A percentile compares a stretch with the other conserved stretches of the same genome.
Conservation (phyloP, 2,797 vertebrate genomes). For the Remorina albescens region DNA sequence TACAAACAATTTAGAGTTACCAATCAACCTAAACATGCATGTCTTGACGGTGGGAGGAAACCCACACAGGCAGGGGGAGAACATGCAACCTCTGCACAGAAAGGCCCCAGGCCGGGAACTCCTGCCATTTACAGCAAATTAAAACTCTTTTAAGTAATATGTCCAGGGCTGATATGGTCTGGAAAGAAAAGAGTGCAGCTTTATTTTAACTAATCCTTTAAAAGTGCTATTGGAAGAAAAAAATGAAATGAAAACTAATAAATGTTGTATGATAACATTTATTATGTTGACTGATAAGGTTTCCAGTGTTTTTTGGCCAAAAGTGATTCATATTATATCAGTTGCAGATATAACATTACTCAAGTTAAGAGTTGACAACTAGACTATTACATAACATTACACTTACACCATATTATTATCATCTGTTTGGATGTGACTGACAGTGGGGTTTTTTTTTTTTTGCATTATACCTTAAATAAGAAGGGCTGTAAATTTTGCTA, state of each 20-base stretch:
- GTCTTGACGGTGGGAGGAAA: too few relatives aligned
- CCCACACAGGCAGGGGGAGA: too few relatives aligned
- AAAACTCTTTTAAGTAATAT: neutral
- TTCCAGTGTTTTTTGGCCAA: neutral
- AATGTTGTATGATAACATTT: neutral
- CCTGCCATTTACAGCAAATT: too few relatives aligned
- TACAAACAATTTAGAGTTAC: too few relatives aligned
- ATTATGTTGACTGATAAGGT: neutral
- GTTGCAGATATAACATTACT: neutral
- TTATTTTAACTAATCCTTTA: neutral
- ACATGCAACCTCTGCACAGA: too few relatives aligned
- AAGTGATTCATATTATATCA: neutral
- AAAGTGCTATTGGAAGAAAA: too few relatives aligned
- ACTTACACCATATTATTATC: neutral
- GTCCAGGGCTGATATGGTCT: neutral
- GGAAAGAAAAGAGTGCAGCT: neutral
- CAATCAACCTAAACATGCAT: too few relatives aligned
- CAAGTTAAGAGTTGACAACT: neutral
- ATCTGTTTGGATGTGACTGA: slow-evolving; percentile 5
- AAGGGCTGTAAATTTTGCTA: slow-evolving; percentile 1
- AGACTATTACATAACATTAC: neutral
- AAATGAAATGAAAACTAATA: neutral
- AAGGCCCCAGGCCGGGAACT: too few relatives aligned
- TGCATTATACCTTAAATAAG: neutral
- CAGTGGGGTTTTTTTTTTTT: neutral